Evolutionary conservation across 2,113 vertebrate species (phyloP).

Genomic region (Cyanistes caeruleus): DNA sequence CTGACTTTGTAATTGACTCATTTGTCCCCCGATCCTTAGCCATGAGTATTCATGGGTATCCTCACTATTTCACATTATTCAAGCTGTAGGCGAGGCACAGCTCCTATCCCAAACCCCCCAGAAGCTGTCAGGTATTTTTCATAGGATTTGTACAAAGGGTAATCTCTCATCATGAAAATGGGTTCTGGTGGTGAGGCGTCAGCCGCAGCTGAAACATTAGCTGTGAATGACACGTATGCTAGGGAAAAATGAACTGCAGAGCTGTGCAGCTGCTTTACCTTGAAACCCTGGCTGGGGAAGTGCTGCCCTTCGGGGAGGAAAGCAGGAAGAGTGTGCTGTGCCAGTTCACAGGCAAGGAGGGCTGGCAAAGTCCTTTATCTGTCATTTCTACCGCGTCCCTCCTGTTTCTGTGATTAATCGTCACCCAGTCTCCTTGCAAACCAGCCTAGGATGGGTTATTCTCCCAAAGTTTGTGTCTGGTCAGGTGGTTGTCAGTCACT

Average conservation of each 20-base stretch:
- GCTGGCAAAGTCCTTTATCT: not conserved
- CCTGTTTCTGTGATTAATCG: not conserved
- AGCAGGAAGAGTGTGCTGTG: not conserved
- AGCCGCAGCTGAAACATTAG: constrained; percentile 1
- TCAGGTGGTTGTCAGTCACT: not conserved
- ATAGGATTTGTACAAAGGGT: not conserved
- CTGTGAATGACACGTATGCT: not conserved
- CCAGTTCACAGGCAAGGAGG: not conserved
- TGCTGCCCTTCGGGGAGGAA: not conserved
- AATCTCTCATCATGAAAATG: not conserved
- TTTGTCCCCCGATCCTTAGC: not conserved
- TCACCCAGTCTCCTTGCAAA: not conserved
- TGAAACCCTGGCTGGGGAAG: not conserved
- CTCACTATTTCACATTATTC: not conserved
- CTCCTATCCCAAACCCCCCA: not conserved
- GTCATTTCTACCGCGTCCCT: not conserved
- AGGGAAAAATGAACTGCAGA: constrained; percentile 26
- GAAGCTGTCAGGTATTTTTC: not conserved
- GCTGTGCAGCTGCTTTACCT: constrained; percentile 18
- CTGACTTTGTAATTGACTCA: not conserved
- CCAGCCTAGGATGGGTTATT: not conserved
- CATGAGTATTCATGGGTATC: not conserved
- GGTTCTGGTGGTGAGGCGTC: constrained; percentile 14
- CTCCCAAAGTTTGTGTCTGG: not conserved
- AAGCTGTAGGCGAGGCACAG: not conserved